Evolutionary conservation across 2,888 invertebrate genomes (phyloP).

Genomic region (Dromius quadrimaculatus): DNA sequence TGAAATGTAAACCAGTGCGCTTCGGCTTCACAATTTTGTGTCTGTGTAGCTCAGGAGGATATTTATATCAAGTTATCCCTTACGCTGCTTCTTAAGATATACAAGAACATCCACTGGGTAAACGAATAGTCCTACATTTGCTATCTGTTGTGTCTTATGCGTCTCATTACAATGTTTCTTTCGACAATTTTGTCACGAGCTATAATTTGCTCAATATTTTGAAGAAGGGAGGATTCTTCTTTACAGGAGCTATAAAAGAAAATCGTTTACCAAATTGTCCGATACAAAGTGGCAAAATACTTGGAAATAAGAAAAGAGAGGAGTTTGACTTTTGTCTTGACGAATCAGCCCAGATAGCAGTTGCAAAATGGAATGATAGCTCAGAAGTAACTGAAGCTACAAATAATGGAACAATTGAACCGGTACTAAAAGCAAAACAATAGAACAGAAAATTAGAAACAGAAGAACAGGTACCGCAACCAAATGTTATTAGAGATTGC

Average conservation of each 20-base stretch:
- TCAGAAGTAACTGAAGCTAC: not conserved
- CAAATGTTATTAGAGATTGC: too few relatives aligned
- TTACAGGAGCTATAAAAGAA: not conserved
- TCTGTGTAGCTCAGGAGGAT: slow-evolving; percentile 51
- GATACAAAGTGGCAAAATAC: not conserved
- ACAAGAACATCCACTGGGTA: slow-evolving; percentile 1
- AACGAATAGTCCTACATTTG: not conserved
- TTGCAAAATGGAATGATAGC: not conserved
- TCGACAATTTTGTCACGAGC: slow-evolving; percentile 19
- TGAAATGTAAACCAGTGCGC: slow-evolving; percentile 54
- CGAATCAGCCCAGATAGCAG: not conserved
- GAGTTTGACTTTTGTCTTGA: not conserved
- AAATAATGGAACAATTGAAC: not conserved
- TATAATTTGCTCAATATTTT: not conserved
- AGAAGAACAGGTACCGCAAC: too few relatives aligned
- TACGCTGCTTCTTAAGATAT: slow-evolving; percentile 49
- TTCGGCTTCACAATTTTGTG: slow-evolving; percentile 54
- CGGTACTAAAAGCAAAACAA: not conserved
- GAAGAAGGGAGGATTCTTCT: not conserved
- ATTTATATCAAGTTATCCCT: slow-evolving; percentile 52
- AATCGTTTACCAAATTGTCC: not conserved
- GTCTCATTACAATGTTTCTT: not conserved
- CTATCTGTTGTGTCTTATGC: slow-evolving; percentile 7
- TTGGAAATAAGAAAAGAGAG: not conserved
- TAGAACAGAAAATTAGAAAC: not conserved